These are phyloP conservation scores for Enteromius unitaeniatus DNA, from an alignment of 2,797 vertebrate species.

Conservation along the genomic window DNA sequence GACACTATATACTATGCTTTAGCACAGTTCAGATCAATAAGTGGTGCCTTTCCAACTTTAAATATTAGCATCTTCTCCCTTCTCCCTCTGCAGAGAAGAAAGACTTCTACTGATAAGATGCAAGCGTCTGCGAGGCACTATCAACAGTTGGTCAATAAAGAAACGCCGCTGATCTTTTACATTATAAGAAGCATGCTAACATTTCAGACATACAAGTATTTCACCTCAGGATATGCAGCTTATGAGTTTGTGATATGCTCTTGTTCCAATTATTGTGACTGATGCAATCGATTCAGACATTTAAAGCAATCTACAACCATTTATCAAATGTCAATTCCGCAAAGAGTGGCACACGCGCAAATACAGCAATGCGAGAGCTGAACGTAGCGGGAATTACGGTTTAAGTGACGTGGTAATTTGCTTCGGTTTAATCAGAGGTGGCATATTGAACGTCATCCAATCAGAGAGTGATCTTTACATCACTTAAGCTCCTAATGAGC, in stretches of 20 bases:
- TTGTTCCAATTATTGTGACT: constrained; percentile 23
- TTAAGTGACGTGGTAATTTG: constrained; percentile 27
- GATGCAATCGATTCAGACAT: constrained; percentile 41
- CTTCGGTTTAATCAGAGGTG: constrained; percentile 40
- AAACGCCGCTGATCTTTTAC: constrained; percentile 3
- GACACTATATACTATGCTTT: neutral
- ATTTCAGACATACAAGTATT: constrained; percentile 20
- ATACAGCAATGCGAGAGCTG: constrained; percentile 7
- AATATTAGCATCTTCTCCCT: constrained; percentile 43
- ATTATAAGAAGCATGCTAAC: constrained; percentile 15
- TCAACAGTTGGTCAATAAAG: constrained; percentile 56
- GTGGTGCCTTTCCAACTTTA: constrained; percentile 10
- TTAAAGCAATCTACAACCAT: constrained; percentile 25
- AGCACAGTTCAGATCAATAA: constrained; percentile 51
- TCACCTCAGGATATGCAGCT: constrained; percentile 17
- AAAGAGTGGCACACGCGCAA: neutral
- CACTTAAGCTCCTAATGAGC: constrained; percentile 39
- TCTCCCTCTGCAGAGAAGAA: constrained; percentile 11
- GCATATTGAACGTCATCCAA: constrained; percentile 21
- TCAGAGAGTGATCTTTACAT: constrained; percentile 42
- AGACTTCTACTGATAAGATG: constrained; percentile 7
- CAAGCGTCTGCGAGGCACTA: constrained; percentile 18
- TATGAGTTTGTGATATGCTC: constrained; percentile 46
- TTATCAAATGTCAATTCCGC: constrained; percentile 29
- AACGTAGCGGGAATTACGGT: constrained; percentile 4